Evolutionary conservation across 2,113 vertebrate species (phyloP), one percentile per base, ranked within the genome.

Genomic region (Lasiurus cinereus): DNA sequence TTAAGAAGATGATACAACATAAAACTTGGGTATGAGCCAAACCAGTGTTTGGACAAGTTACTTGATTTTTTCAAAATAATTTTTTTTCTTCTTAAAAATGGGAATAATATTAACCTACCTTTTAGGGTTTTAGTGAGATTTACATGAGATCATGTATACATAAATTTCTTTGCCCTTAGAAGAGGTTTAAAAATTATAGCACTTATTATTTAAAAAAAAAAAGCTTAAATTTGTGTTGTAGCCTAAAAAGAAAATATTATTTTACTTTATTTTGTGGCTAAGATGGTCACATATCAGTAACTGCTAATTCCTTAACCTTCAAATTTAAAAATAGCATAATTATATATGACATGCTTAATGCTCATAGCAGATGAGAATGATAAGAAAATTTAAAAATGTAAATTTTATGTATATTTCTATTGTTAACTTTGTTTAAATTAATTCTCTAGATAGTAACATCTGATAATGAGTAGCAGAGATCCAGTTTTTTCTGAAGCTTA

Each of bases 31-130:
- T 87, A 80, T 93, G 54, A 95, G 1, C 29, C 39, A 79, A 27
- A 66, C 10, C 5, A 83, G 6, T 74, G 6, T 78, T 87, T 70
- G 15, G 21, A 69, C 3, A 36, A 76, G 18, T 84, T 74, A 70
- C 14, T 70, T 48, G 10, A 64, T 91, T 92, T 52, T 76, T 59
- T 6, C 0, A 18, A 18, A 29, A 88, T 22, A 11, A 19, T 3
- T 91, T 90, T 90, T 39, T 39, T 67, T 77, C 48, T 93, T 80
- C 77, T 96, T 39, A 86, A 93, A 78, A 91, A 46, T 76, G 10
- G 16, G 27, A 87, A 64, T 83, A 88, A 31, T 39, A 80, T 27
- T 66, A 92, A 92, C n/a, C 11, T 62, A 43, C 24, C 7, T 82
- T 33, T 56, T 12, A 70, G 4, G 1, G 1, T 27, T 90, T 94